Evolutionary conservation across 2,888 invertebrate species (phyloP), one percentile per base, ranked within the genome.

Genomic region (Hartigia nigra): DNA sequence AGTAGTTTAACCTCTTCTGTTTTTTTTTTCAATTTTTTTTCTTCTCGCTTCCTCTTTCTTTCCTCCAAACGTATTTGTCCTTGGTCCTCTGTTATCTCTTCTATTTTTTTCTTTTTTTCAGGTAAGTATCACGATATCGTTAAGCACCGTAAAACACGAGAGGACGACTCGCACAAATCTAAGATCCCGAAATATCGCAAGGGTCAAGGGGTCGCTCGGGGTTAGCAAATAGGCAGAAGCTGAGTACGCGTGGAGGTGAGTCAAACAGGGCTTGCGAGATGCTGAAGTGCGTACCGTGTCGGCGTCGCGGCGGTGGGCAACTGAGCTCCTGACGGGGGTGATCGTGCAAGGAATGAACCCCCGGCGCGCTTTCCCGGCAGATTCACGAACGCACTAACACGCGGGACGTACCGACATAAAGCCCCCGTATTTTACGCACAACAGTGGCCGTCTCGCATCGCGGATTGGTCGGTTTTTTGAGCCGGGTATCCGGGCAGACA

Each of bases 401-500:
- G 34, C 31, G 72, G 72, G 31, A 14, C 14, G 72, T 12, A 82
- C 85, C 85, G 82, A 85, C 80, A 86, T 84, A 86, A 87, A 87
- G 84, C 74, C 81, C 39, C 76, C 80, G 81, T 83, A 82, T 88
- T 89, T 87, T 85, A 84, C 84, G 81, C 79, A 81, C 85, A 83
- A 87, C 88, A 91, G 91, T 91, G 90, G 91, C 91, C 90, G 89
- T 91, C 91, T 91, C 91, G 90, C 87, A 86, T 89, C 89, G 85
- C 87, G 88, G 91, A 91, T 91, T 91, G 91, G 91, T 91, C 89
- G 88, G 89, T 91, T 91, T 91, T 91, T 91, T 91, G 86, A 88
- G 86, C 86, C 88, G 85, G 84, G 85, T 87, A 86, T 87, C 88
- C 86, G 87, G 86, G 87, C 86, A 90, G 88, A 89, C 91, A 91